Evolutionary conservation across 1,140 invertebrate genomes (phyloP), one percentile per base, ranked within the genome.

Genomic region (Parapsyche elsis): DNA sequence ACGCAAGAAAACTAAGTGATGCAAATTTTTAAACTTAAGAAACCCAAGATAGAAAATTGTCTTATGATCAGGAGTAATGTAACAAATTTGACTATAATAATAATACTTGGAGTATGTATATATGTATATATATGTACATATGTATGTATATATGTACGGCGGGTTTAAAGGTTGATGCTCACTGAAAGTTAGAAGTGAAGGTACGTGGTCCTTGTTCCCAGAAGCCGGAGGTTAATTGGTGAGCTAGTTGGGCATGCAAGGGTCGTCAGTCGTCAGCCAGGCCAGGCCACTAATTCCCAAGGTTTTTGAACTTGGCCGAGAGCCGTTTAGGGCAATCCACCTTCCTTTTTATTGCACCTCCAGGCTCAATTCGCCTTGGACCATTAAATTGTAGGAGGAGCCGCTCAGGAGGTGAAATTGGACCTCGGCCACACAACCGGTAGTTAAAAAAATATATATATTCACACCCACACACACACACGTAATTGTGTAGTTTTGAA

Each of bases 271-370:
- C 67, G 67, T 14, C n/a, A 38, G 30, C 30, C 30, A 38, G 30
- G 30, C 71, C 73, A 30, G 9, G 71, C 73, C 26, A 30, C 26
- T 19, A 78, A 73, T 79, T 79, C 53, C 21, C 46, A 79, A 79
- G 78, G 78, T 79, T 79, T 79, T 79, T 79, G 78, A 79, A 79
- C 78, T 79, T 79, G 19, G 10, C 30, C 38, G 38, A 45, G 16
- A 23, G 24, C 57, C 57, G 53, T 64, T 77, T 77, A 64, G 75
- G 57, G 57, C 53, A 45, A 64, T 64, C 45, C 74, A 61, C 71
- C 71, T 59, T 77, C 78, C 67, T 59, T 71, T 67, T 79, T 71
- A 73, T 79, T 79, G 67, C 71, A 46, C 45, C 64, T 45, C 12
- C 70, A 70, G 78, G 53, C 70, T 71, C 76, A 59, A 78, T 59